A percentile compares a stretch with the other conserved stretches of the same genome.
These are phyloP conservation scores for Mustela nigripes DNA, from an alignment of 2,113 vertebrate genomes.

Conservation along the genomic window DNA sequence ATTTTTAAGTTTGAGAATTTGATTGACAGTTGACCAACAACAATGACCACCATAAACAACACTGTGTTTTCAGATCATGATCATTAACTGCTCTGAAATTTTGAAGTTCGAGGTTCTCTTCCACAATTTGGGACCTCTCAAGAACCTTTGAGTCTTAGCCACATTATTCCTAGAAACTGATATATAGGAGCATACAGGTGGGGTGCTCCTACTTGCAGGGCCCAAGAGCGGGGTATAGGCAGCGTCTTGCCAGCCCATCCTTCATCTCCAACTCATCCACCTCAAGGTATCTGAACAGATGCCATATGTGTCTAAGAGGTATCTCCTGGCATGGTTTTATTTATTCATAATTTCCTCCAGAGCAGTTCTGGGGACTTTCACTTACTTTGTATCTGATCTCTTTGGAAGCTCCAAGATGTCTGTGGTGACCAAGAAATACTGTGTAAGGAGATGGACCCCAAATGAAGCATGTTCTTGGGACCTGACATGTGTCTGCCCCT, in stretches of 20 bases:
- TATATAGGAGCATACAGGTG: not conserved
- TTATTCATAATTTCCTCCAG: conserved; percentile 8
- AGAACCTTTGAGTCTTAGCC: not conserved
- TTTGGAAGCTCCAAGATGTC: not conserved
- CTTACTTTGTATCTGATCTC: not conserved
- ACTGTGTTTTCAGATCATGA: not conserved
- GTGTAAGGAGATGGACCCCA: not conserved
- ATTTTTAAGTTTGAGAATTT: not conserved
- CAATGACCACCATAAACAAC: not conserved
- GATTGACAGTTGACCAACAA: not conserved
- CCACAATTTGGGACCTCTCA: not conserved
- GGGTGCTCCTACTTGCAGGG: not conserved
- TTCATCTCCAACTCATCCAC: not conserved
- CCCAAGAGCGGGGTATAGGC: not conserved
- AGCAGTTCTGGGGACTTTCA: not conserved
- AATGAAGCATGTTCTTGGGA: not conserved
- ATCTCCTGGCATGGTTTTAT: not conserved
- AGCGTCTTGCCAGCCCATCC: not conserved
- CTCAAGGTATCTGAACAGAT: not conserved
- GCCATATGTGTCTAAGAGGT: not conserved
- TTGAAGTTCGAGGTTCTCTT: not conserved
- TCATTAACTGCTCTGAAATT: not conserved
- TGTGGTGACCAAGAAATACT: not conserved
- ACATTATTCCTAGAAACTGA: not conserved
- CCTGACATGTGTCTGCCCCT: not conserved